A percentile compares a stretch with the other conserved stretches of the same genome.
Evolutionary conservation across 2,113 vertebrate species (phyloP).

Genomic region (Emydocephalus ijimae): DNA sequence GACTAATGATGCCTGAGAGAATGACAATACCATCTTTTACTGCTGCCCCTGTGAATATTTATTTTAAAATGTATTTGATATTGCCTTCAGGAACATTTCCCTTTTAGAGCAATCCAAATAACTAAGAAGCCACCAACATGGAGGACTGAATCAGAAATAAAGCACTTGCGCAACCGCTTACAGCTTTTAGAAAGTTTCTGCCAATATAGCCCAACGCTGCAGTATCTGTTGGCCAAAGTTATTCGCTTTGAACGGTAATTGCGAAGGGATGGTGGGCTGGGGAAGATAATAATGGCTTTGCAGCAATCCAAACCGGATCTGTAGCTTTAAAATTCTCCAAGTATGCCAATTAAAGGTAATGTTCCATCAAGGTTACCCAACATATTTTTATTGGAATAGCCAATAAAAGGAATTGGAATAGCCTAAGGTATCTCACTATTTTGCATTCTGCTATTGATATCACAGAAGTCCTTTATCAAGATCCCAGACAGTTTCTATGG

Average conservation of each 20-base stretch:
- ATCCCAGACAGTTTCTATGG: neutral
- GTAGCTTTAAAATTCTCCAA: neutral
- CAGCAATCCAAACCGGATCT: neutral
- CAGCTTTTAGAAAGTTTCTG: conserved; percentile 52
- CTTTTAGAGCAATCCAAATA: conserved; percentile 60
- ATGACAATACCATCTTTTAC: neutral
- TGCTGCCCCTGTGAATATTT: neutral
- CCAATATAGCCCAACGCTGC: conserved; percentile 52
- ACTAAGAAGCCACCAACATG: conserved; percentile 53
- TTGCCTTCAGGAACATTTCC: conserved; percentile 65
- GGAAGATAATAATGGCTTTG: neutral
- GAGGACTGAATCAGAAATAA: conserved; percentile 61
- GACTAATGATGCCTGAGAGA: conserved; percentile 27
- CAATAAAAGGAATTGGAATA: neutral
- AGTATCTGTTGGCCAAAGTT: conserved; percentile 63
- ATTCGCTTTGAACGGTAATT: conserved; percentile 68
- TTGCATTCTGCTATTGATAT: neutral
- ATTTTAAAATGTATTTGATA: conserved; percentile 25
- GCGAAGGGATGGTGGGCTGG: neutral
- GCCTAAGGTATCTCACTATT: neutral
- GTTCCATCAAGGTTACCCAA: neutral
- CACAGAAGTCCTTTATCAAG: neutral
- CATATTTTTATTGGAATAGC: neutral
- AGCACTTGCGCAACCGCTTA: conserved; percentile 53
- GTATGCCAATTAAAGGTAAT: neutral